Conservation (phyloP, 2,888 invertebrate species). For the Nephrotoma guestfalica region DNA sequence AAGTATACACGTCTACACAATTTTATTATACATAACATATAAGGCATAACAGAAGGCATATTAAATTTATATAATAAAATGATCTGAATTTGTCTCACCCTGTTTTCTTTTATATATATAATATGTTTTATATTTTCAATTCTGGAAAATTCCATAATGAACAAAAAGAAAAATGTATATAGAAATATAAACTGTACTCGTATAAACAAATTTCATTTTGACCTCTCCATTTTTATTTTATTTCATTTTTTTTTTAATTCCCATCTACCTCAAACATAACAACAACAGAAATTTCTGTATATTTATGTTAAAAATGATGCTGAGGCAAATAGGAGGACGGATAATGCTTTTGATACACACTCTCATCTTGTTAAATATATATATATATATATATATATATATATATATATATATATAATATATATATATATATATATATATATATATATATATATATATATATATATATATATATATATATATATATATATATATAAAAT, state of each 20-base stretch:
- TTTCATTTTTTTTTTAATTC: background rate
- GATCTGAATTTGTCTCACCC: background rate
- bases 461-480: no score
- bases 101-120: background rate
- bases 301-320: background rate
- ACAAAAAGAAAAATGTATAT: background rate
- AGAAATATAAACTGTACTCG: background rate
- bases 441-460: no score
- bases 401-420: background rate
- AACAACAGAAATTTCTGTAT: background rate
- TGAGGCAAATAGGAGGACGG: background rate
- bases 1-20: background rate
- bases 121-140: constrained; percentile 2
- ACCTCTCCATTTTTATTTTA: background rate
- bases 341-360: background rate
- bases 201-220: background rate
- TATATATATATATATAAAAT: background rate
- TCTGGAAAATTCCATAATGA: background rate
- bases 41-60: background rate
- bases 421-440: no score
- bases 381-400: background rate
- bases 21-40: background rate
- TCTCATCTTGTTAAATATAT: background rate
- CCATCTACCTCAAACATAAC: constrained; percentile 1
- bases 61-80: background rate